Percentiles rank a stretch among this genome's conserved stretches.
Evolutionary conservation across 2,113 vertebrate genomes (phyloP).

Genomic region (Grammomys surdaster): DNA sequence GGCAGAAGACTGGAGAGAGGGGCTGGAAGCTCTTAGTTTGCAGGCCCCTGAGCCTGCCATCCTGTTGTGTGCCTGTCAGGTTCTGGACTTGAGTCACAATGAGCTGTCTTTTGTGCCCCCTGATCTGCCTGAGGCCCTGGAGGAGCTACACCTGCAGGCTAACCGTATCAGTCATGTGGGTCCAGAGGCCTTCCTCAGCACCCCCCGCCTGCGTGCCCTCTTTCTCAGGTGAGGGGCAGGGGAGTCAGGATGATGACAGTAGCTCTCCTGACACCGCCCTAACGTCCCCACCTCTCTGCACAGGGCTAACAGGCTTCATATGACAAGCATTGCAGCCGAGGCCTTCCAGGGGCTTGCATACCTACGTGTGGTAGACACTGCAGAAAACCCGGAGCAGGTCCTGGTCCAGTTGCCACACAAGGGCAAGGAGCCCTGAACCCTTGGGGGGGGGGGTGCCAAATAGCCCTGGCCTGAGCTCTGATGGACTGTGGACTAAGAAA

Average conservation of each 20-base stretch:
- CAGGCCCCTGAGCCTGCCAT: not conserved
- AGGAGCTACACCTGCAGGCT: slow-evolving; percentile 82
- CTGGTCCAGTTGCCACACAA: slow-evolving; percentile 48
- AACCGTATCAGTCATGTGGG: slow-evolving; percentile 82
- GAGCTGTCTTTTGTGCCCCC: slow-evolving; percentile 84
- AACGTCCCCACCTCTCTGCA: not conserved
- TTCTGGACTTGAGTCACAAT: slow-evolving; percentile 83
- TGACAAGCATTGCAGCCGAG: slow-evolving; percentile 62
- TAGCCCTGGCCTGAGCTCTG: not conserved
- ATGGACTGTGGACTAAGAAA: not conserved
- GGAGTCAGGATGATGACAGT: not conserved
- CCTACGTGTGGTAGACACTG: slow-evolving; percentile 78
- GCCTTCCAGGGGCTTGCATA: slow-evolving; percentile 80
- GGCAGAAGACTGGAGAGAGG: not conserved
- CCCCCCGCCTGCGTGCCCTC: slow-evolving; percentile 74
- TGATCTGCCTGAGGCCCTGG: slow-evolving; percentile 82
- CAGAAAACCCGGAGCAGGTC: slow-evolving; percentile 78
- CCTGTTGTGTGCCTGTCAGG: slow-evolving; percentile 49
- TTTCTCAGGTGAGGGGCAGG: slow-evolving; percentile 79
- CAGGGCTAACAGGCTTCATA: slow-evolving; percentile 81
- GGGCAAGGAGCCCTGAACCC: not conserved
- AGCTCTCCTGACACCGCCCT: not conserved
- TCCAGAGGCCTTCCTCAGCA: slow-evolving; percentile 79
- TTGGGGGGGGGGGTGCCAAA: not conserved
- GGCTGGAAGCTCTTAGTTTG: not conserved